These are phyloP conservation scores for Homalodisca vitripennis DNA, from an alignment of 1,140 invertebrate species.

Conservation along the genomic window DNA sequence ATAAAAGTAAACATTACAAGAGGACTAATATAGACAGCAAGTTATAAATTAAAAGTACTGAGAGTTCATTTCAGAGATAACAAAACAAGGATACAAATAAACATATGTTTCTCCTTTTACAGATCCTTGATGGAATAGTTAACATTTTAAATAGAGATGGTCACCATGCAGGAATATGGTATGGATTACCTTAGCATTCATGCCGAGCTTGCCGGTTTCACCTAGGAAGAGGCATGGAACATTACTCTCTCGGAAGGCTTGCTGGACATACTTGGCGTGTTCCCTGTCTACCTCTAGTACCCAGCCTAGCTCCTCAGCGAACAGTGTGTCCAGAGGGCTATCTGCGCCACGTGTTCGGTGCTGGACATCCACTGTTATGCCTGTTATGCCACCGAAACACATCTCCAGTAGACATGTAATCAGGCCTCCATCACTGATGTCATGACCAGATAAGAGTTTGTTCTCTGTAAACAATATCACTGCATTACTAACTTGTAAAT, in stretches of 20 bases:
- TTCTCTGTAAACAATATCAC: conserved; percentile 62
- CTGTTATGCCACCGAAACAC: conserved; percentile 89
- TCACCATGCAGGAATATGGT: too few species aligned
- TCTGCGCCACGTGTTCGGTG: conserved; percentile 48
- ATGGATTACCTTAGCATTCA: conserved; percentile 60
- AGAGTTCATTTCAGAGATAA: too few species aligned
- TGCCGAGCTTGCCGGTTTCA: conserved; percentile 60
- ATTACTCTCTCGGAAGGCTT: conserved; percentile 57
- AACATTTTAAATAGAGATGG: too few species aligned
- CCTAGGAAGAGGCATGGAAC: conserved; percentile 76
- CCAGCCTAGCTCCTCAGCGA: conserved; percentile 91
- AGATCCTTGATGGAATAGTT: too few species aligned
- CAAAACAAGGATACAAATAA: too few species aligned
- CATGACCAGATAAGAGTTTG: conserved; percentile 85
- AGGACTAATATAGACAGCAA: too few species aligned
- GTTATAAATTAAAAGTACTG: too few species aligned
- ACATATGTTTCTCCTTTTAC: too few species aligned
- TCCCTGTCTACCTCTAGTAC: conserved; percentile 74
- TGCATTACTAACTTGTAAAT: too few species aligned
- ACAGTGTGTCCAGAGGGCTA: conserved; percentile 66
- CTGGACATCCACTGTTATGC: conserved; percentile 66
- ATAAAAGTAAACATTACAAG: too few species aligned
- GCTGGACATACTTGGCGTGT: conserved; percentile 58
- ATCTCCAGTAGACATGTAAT: conserved; percentile 91
- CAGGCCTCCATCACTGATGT: conserved; percentile 95